Conservation (phyloP, 2,113 vertebrate genomes). For the Tragelaphus strepsiceros region DNA sequence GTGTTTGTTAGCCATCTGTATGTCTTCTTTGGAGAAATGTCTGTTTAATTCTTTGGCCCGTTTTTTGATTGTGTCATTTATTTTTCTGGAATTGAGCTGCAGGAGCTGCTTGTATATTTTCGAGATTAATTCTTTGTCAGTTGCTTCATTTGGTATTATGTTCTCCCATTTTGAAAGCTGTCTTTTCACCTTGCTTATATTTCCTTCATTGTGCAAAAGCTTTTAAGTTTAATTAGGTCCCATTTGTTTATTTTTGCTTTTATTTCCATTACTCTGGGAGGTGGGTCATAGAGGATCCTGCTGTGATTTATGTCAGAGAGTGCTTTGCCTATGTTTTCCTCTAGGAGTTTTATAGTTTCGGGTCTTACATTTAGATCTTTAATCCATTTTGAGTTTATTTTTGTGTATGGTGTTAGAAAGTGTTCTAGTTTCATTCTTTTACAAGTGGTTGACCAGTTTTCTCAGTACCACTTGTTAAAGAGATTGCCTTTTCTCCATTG, state of each 20-base stretch:
- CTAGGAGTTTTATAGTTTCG: not conserved
- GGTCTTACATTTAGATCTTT: not conserved
- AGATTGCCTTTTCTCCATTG: not conserved
- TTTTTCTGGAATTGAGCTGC: not conserved
- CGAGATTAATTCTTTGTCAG: not conserved
- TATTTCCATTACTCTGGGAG: not conserved
- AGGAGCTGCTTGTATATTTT: not conserved
- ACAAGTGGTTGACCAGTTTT: not conserved
- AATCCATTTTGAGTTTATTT: not conserved
- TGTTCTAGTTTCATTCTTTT: not conserved
- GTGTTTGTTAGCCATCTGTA: not conserved
- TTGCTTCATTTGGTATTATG: not conserved
- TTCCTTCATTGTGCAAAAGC: not conserved
- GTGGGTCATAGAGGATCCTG: not conserved
- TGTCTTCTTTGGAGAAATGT: not conserved
- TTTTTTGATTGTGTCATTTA: not conserved
- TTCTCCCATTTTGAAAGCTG: not conserved
- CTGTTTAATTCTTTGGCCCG: rapidly evolving
- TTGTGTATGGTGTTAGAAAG: not conserved
- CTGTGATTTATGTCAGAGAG: not conserved
- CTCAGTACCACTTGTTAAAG: not conserved
- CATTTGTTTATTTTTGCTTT: not conserved
- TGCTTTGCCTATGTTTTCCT: not conserved
- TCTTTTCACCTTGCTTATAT: not conserved
- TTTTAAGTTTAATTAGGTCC: not conserved